These are phyloP conservation scores for Cetoscarus ocellatus DNA, from an alignment of 2,797 vertebrate genomes.

Conservation along the genomic window DNA sequence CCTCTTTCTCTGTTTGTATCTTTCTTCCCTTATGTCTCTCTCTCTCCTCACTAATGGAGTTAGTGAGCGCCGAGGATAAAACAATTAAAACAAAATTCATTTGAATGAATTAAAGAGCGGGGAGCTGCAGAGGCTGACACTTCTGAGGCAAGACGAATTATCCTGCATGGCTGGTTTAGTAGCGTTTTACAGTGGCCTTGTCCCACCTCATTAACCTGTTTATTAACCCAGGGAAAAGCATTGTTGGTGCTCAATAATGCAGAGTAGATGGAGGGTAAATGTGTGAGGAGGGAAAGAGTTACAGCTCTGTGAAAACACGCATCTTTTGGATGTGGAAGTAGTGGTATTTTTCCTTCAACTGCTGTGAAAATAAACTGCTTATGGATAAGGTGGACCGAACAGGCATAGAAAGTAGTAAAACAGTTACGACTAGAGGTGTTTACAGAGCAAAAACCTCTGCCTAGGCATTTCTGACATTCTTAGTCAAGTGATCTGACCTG, in stretches of 20 bases:
- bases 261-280: constrained; percentile 32
- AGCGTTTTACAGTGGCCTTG: constrained; percentile 66
- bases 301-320: not conserved
- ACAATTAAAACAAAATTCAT: constrained; percentile 80
- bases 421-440: too few relatives aligned
- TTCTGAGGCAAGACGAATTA: constrained; percentile 74
- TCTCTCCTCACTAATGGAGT: constrained; percentile 68
- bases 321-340: not conserved
- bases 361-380: too few relatives aligned
- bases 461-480: too few relatives aligned
- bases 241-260: constrained; percentile 51
- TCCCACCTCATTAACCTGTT: constrained; percentile 70
- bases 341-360: too few relatives aligned
- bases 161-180: constrained; percentile 70
- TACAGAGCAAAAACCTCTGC: too few relatives aligned
- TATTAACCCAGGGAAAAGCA: constrained; percentile 63
- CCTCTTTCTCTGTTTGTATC: constrained; percentile 17
- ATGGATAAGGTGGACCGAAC: too few relatives aligned
- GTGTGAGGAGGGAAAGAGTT: constrained; percentile 8
- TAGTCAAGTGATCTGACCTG: too few relatives aligned
- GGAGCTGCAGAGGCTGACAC: constrained; percentile 63
- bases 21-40: constrained; percentile 31
- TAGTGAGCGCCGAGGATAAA: constrained; percentile 70
- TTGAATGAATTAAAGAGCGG: constrained; percentile 78
- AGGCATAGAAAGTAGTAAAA: too few relatives aligned